Conservation (phyloP, 2,113 vertebrate genomes). For the Tachysurus fulvidraco region DNA sequence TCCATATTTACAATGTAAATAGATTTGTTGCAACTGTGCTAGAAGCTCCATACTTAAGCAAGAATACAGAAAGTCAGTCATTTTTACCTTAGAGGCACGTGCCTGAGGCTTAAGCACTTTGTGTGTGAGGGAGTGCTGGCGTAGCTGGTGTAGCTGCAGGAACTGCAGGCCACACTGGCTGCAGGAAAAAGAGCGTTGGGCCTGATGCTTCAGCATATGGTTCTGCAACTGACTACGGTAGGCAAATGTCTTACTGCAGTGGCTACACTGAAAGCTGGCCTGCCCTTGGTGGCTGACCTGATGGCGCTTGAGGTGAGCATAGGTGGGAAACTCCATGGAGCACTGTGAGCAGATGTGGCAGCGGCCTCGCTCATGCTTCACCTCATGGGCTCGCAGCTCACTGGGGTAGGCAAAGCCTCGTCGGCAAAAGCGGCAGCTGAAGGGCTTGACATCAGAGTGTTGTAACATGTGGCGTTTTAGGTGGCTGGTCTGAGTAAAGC, state of each 20-base stretch:
- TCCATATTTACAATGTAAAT: background rate
- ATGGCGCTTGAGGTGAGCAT: slow-evolving; percentile 93
- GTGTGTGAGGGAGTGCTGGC: slow-evolving; percentile 95
- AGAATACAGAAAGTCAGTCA: background rate
- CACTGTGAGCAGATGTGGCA: slow-evolving; percentile 96
- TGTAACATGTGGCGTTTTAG: slow-evolving; percentile 98
- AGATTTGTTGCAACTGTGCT: background rate
- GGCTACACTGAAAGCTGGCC: slow-evolving; percentile 91
- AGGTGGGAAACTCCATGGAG: slow-evolving; percentile 91
- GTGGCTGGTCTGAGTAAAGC: slow-evolving; percentile 99
- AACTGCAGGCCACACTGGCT: slow-evolving; percentile 94
- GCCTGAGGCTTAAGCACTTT: slow-evolving; percentile 80
- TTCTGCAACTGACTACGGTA: slow-evolving; percentile 98
- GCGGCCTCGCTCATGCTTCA: slow-evolving; percentile 91
- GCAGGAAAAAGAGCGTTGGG: slow-evolving; percentile 88
- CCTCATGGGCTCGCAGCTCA: slow-evolving; percentile 93
- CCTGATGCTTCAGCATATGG: slow-evolving; percentile 95
- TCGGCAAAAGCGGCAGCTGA: slow-evolving; percentile 95
- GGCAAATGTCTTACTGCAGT: slow-evolving; percentile 94
- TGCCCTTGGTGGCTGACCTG: slow-evolving; percentile 92
- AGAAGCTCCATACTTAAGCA: background rate
- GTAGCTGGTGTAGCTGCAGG: slow-evolving; percentile 96
- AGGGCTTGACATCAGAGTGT: slow-evolving; percentile 92
- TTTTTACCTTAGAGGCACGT: slow-evolving; percentile 59
- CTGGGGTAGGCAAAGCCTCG: slow-evolving; percentile 96